Conservation (phyloP, 2,797 vertebrate species). For the Chiroxiphia lanceolata region DNA sequence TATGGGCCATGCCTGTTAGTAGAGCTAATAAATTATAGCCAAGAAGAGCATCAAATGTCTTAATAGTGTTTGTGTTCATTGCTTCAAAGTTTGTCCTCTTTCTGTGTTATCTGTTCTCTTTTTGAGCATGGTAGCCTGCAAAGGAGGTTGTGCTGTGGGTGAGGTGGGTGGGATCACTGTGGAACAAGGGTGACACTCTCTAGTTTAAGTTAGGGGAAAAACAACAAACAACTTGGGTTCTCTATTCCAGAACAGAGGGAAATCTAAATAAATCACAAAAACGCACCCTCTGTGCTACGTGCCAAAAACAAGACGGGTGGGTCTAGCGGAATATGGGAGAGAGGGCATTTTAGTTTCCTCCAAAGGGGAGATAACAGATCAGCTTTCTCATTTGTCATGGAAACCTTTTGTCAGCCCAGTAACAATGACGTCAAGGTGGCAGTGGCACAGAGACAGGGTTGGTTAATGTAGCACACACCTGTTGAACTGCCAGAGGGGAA, state of each 20-base stretch:
- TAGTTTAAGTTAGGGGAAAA: not conserved
- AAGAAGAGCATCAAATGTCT: slow-evolving; percentile 24
- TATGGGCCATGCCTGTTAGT: slow-evolving; percentile 23
- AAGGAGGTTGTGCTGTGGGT: not conserved
- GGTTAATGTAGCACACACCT: slow-evolving; percentile 60
- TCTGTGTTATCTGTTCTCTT: slow-evolving; percentile 18
- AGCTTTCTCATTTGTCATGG: slow-evolving; percentile 69
- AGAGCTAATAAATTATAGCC: slow-evolving; percentile 41
- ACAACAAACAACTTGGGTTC: slow-evolving; percentile 19
- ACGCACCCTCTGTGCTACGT: not conserved
- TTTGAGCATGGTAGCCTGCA: not conserved
- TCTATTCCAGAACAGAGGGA: not conserved
- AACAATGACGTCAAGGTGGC: slow-evolving; percentile 66
- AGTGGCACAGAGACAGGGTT: not conserved
- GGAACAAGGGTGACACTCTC: not conserved
- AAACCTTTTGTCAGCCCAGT: slow-evolving; percentile 70
- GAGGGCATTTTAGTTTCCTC: slow-evolving; percentile 42
- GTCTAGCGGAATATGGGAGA: slow-evolving; percentile 18
- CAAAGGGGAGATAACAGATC: slow-evolving; percentile 58
- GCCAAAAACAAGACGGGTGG: slow-evolving; percentile 57
- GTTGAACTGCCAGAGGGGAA: slow-evolving; percentile 54
- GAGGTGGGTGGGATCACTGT: not conserved
- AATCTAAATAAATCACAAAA: slow-evolving; percentile 6
- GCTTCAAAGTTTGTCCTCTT: slow-evolving; percentile 4
- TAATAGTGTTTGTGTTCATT: slow-evolving; percentile 34